Conservation (phyloP, 2,888 invertebrate species). For the Heliothis peltigera region DNA sequence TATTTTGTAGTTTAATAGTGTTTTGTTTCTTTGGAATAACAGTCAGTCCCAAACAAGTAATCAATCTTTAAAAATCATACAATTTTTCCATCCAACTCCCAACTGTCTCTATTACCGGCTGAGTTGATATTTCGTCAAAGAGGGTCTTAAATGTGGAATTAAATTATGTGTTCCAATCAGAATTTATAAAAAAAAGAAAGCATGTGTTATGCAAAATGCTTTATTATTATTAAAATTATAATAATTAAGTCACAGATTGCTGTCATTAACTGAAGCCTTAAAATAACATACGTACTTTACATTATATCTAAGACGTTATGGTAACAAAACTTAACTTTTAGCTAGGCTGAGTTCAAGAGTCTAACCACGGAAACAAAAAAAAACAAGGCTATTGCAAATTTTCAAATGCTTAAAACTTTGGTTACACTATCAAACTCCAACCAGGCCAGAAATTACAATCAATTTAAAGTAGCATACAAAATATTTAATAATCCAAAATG, state of each 20-base stretch:
- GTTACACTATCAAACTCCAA: conserved; percentile 80
- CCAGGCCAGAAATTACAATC: conserved; percentile 52
- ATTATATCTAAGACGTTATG: conserved; percentile 50
- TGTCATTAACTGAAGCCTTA: conserved; percentile 44
- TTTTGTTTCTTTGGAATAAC: no score
- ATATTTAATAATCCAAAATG: background rate
- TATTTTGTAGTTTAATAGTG: conserved; percentile 14
- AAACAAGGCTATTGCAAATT: conserved; percentile 7
- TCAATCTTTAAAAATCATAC: no score
- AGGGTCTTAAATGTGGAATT: no score
- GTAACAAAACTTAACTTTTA: conserved; percentile 60
- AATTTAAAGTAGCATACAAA: conserved; percentile 37
- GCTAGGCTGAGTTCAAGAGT: conserved; percentile 81
- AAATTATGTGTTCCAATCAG: no score
- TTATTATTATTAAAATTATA: conserved; percentile 61
- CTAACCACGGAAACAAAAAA: conserved; percentile 67
- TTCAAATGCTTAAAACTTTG: conserved; percentile 4
- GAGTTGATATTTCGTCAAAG: no score
- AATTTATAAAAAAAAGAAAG: background rate
- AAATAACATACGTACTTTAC: conserved; percentile 49
- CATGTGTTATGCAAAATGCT: conserved; percentile 46
- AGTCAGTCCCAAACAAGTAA: no score
- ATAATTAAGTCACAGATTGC: conserved; percentile 44
- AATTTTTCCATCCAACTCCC: no score
- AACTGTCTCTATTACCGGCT: no score